Evolutionary conservation across 1,140 invertebrate genomes (phyloP).

Genomic region (Streblospio benedicti): DNA sequence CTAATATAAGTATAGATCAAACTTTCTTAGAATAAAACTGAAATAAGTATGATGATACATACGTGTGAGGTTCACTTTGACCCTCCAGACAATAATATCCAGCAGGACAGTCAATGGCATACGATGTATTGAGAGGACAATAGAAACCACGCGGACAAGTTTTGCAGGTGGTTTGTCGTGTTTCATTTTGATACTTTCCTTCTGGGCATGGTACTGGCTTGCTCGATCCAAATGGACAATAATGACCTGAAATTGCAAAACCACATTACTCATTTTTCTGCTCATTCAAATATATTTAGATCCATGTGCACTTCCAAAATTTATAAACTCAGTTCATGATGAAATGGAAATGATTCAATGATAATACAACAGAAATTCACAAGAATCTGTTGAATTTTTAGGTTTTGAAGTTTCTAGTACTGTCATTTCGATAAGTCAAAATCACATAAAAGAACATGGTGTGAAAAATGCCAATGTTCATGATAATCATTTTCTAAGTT

Average conservation of each 20-base stretch:
- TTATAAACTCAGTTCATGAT: too few species aligned
- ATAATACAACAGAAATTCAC: too few species aligned
- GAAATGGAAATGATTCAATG: too few species aligned
- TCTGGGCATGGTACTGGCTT: conserved; percentile 28
- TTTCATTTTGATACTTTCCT: conserved; percentile 30
- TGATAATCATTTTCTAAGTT: too few species aligned
- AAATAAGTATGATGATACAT: background rate
- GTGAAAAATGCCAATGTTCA: too few species aligned
- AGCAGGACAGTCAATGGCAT: conserved; percentile 33
- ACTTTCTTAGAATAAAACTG: too few species aligned
- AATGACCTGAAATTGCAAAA: conserved; percentile 25
- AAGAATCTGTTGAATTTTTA: too few species aligned
- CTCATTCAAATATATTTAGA: background rate
- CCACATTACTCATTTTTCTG: background rate
- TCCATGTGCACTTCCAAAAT: too few species aligned
- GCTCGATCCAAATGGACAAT: conserved; percentile 29
- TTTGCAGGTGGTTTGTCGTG: conserved; percentile 24
- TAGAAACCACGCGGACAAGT: conserved; percentile 34
- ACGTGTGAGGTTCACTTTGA: background rate
- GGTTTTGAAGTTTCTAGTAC: too few species aligned
- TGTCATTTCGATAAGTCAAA: too few species aligned
- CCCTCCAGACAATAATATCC: conserved; percentile 29
- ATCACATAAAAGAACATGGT: too few species aligned
- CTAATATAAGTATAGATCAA: too few species aligned
- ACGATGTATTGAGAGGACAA: conserved; percentile 30